A percentile compares a stretch with the other conserved stretches of the same genome.
Evolutionary conservation across 2,797 vertebrate genomes (phyloP).

Genomic region (Vespertilio murinus): DNA sequence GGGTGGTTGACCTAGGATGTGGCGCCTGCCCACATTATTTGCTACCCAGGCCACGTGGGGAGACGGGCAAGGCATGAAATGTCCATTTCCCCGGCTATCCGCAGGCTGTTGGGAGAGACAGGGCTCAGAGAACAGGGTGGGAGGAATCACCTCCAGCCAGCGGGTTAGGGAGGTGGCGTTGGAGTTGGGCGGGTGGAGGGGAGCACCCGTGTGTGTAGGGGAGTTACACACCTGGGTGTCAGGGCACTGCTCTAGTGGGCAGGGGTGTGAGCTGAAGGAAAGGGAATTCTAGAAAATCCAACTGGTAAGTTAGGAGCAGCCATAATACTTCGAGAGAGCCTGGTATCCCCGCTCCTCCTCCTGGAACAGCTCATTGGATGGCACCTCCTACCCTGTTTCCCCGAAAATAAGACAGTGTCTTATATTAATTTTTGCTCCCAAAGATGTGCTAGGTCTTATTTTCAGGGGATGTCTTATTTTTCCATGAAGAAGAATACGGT

Average conservation of each 20-base stretch:
- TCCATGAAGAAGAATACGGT: too few species aligned
- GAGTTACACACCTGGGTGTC: not conserved
- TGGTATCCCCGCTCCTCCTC: fast-evolving
- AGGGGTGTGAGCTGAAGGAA: not conserved
- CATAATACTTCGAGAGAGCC: fast-evolving
- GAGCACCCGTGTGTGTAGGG: not conserved
- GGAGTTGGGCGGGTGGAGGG: fast-evolving
- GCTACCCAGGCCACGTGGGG: fast-evolving
- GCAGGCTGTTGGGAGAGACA: not conserved
- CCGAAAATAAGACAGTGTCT: too few species aligned
- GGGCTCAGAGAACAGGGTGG: fast-evolving
- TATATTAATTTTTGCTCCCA: too few species aligned
- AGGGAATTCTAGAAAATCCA: not conserved
- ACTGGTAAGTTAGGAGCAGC: fast-evolving
- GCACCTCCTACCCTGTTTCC: too few species aligned
- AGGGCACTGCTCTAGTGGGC: not conserved
- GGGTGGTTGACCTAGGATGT: not conserved
- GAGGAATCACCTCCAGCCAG: not conserved
- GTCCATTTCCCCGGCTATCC: not conserved
- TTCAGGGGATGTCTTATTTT: too few species aligned
- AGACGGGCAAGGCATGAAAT: fast-evolving
- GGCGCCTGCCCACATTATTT: not conserved
- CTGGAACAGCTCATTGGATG: fast-evolving
- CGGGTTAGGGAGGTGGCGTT: fast-evolving
- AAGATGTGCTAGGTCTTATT: too few species aligned